phyloP scores from a whole-genome alignment of 2,797 vertebrate species.

The Ptychadena robeensis region DNA sequence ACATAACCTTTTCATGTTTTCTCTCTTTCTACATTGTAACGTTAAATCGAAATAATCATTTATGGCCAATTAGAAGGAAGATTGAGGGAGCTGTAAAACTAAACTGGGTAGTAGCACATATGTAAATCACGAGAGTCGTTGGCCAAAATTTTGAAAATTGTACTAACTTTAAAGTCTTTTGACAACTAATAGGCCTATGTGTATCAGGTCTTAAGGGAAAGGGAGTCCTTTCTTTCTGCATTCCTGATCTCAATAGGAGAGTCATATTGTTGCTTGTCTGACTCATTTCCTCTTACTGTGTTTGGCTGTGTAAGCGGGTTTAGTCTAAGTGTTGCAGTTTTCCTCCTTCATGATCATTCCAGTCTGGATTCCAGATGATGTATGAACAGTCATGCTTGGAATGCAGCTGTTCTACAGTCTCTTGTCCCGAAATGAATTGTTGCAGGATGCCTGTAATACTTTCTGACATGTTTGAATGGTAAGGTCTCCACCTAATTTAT shows the following conservation, averaged over 20 bases:
- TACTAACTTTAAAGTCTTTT: background rate
- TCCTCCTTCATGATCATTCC: constrained; percentile 23
- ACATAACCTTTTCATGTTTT: too few species aligned
- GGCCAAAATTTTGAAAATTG: background rate
- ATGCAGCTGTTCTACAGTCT: constrained; percentile 49
- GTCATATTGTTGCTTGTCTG: constrained; percentile 43
- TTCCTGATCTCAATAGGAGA: constrained; percentile 46
- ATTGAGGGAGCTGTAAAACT: too few species aligned
- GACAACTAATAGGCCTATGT: too few species aligned
- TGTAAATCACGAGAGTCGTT: too few species aligned
- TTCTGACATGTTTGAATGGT: constrained; percentile 32
- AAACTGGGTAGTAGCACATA: too few species aligned
- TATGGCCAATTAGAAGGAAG: too few species aligned
- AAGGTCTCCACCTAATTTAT: constrained; percentile 3
- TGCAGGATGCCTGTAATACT: constrained; percentile 40
- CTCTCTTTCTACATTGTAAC: too few species aligned
- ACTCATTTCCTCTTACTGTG: constrained; percentile 53
- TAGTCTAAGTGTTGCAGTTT: constrained; percentile 31
- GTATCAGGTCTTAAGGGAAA: background rate
- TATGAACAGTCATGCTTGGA: constrained; percentile 48
- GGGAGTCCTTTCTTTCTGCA: constrained; percentile 26
- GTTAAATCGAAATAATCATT: too few species aligned
- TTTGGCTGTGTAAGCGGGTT: constrained; percentile 38
- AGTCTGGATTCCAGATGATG: constrained; percentile 49
- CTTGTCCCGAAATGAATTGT: constrained; percentile 46